phyloP scores from a whole-genome alignment of 2,888 invertebrate species.

The Agelastica alni region DNA sequence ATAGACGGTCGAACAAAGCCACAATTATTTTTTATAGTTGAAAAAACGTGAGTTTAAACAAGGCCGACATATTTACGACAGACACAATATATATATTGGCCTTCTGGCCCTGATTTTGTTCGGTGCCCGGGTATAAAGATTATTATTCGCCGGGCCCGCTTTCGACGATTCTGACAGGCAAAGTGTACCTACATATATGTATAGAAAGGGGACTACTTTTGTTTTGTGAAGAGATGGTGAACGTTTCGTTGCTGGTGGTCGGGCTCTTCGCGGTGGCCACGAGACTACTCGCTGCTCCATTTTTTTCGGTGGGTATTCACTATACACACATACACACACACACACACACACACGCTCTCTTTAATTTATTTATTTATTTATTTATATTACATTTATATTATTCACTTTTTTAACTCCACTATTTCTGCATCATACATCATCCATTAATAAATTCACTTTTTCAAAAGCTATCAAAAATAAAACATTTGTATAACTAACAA shows the following conservation, averaged over 20 bases:
- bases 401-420: no score
- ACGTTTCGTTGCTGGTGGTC: constrained; percentile 43
- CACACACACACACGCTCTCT: no score
- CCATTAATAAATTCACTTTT: no score
- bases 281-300: constrained; percentile 22
- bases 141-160: constrained; percentile 31
- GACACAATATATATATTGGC: no score
- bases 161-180: constrained; percentile 38
- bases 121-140: constrained; percentile 31
- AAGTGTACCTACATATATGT: no score
- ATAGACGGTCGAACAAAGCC: constrained; percentile 27
- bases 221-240: constrained; percentile 39
- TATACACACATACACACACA: no score
- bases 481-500: no score
- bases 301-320: constrained; percentile 33
- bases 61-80: constrained; percentile 24
- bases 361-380: no score
- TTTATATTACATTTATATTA: no score
- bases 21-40: constrained; percentile 19
- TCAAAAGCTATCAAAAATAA: no score
- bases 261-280: constrained; percentile 40
- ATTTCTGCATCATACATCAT: no score
- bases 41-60: constrained; percentile 27
- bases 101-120: constrained; percentile 19
- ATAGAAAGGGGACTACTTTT: constrained; percentile 37